These are phyloP conservation scores for Caenorhabditis afra DNA, from an alignment of 2,888 invertebrate genomes.

Conservation along the genomic window DNA sequence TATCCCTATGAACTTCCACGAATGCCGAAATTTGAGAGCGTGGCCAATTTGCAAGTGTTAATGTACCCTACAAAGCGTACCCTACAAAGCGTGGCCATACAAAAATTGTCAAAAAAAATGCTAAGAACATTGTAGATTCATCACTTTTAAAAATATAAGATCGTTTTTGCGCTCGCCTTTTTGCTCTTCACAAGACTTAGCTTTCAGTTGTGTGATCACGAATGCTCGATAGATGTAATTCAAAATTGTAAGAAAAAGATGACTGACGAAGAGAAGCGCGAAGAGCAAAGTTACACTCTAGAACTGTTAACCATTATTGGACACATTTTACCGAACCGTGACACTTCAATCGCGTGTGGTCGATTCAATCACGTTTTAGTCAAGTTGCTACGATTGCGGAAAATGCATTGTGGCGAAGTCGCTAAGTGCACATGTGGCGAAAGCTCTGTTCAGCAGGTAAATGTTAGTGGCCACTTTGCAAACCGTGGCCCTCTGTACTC, in stretches of 20 bases:
- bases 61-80: no score
- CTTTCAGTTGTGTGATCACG: conserved; percentile 69
- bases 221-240: conserved; percentile 61
- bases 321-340: conserved; percentile 56
- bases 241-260: conserved; percentile 59
- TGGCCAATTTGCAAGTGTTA: no score
- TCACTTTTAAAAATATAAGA: no score
- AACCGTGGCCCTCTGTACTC: no score
- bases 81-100: no score
- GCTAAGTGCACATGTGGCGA: conserved; percentile 70
- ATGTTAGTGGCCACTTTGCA: not conserved
- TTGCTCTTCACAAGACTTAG: no score
- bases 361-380: conserved; percentile 61
- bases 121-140: no score
- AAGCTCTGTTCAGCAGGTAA: conserved; percentile 46
- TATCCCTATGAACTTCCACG: no score
- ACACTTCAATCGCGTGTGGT: conserved; percentile 60
- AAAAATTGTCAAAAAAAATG: no score
- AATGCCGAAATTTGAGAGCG: no score
- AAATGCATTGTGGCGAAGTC: conserved; percentile 65
- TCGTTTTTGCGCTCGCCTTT: no score
- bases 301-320: conserved; percentile 54
- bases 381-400: conserved; percentile 64
- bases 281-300: conserved; percentile 47
- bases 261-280: conserved; percentile 62